Base-by-base conservation (phyloP, 2,888 invertebrate species). In the Oligia strigilis region DNA sequence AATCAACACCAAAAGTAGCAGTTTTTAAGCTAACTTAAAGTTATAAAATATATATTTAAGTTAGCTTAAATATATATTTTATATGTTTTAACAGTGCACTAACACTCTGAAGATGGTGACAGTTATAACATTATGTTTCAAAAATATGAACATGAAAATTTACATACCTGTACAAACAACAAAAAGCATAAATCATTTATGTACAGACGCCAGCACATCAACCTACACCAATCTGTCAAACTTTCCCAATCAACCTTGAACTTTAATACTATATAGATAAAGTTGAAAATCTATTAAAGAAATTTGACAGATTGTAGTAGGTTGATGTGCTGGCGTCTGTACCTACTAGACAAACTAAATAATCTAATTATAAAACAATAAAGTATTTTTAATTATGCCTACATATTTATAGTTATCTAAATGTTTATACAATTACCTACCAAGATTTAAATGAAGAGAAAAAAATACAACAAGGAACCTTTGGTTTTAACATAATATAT, bases 381-480 rank as follows among this genome's bases (percentile, higher is more conserved):
- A 77, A 73, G 74, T 72, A 87, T 75, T 76, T 65, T 75, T 62
- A 62, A 62, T 43, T 19, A 82, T 62, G 55, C 43, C 23, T 75
- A 80, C 55, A 72, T 71, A 79, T 82, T 74, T 74, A 74, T 74
- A 79, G 23, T 70, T 78, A 73, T 78, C 64, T 77, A 43, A 29
- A 55, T 49, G 52, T 60, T 60, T 81, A 49, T 77, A 82, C n/a
- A 82, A 82, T 64, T 69, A 62, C n/a, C 65, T 77, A 82, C 65
- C n/a, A 81, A 70, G 9, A 71, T 36, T 46, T n/a, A 58, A 58
- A 64, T 13, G n/a, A 67, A 66, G 11, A 29, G 62, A 69, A 72
- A 71, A 76, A 66, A 67, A 72, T 77, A 82, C 46, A 81, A 82
- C 66, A 82, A 81, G 72, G 71, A 78, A 77, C 78, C 83, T 83